These are phyloP conservation scores for Lepidocyrtinus sp. DNA, from an alignment of 2,888 invertebrate species.

Conservation along the genomic window DNA sequence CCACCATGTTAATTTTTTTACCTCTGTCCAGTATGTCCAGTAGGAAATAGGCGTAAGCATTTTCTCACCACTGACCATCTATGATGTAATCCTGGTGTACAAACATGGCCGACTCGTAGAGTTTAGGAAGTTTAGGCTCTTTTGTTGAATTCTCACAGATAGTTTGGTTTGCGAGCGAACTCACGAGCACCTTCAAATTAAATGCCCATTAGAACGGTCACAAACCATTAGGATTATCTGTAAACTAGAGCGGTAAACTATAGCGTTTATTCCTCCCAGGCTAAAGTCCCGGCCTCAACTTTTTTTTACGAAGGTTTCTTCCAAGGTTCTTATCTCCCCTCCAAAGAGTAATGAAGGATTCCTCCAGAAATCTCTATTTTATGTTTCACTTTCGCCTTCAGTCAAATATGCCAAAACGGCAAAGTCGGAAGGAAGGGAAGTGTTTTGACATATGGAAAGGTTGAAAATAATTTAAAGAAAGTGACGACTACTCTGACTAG, in stretches of 20 bases:
- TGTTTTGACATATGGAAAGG: too few relatives aligned
- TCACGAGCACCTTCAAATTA: slow-evolving; percentile 71
- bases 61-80: background rate
- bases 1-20: background rate
- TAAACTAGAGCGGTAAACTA: slow-evolving; percentile 14
- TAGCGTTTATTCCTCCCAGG: background rate
- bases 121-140: background rate
- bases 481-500: too few relatives aligned
- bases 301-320: slow-evolving; percentile 28
- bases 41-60: background rate
- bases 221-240: slow-evolving; percentile 71
- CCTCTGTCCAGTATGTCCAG: background rate
- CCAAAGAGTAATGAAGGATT: background rate
- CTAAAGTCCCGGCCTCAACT: slow-evolving; percentile 32
- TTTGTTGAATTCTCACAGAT: slow-evolving; percentile 57
- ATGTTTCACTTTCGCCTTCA: too few relatives aligned
- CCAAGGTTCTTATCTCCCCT: background rate
- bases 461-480: too few relatives aligned
- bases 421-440: too few relatives aligned
- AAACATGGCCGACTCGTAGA: slow-evolving; percentile 10
- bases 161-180: slow-evolving; percentile 70
- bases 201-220: slow-evolving; percentile 75
- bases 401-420: too few relatives aligned
- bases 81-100: background rate
- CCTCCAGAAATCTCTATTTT: slow-evolving; percentile 26